Evolutionary conservation across 2,888 invertebrate species (phyloP).

Genomic region (Drosophila ustulata): DNA sequence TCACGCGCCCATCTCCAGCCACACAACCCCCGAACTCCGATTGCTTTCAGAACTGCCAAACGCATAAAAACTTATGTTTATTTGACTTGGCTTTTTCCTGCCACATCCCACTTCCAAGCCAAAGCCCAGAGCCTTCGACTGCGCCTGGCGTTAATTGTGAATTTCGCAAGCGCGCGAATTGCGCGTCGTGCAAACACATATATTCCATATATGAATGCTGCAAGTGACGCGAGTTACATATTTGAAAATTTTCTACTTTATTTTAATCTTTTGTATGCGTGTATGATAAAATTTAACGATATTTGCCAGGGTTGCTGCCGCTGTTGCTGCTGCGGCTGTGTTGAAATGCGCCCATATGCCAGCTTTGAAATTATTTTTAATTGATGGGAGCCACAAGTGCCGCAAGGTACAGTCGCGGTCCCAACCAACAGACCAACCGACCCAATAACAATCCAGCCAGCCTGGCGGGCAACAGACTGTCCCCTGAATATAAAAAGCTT

Average conservation of each 20-base stretch:
- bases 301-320: conserved; percentile 45
- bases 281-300: conserved; percentile 77
- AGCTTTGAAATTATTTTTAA: conserved; percentile 74
- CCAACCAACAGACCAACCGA: conserved; percentile 1
- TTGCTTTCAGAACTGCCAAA: conserved; percentile 55
- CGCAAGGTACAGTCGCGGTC: conserved; percentile 67
- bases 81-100: conserved; percentile 76
- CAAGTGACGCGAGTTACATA: conserved; percentile 51
- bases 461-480: conserved; percentile 41
- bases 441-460: background rate
- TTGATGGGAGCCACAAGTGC: conserved; percentile 55
- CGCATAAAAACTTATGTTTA: conserved; percentile 81
- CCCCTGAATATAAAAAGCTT: conserved; percentile 61
- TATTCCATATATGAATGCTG: conserved; percentile 23
- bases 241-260: conserved; percentile 72
- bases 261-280: conserved; percentile 74
- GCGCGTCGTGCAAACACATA: conserved; percentile 18
- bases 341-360: conserved; percentile 70
- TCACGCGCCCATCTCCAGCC: conserved; percentile 47
- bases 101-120: background rate
- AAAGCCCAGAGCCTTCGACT: background rate
- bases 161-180: conserved; percentile 67
- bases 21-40: conserved; percentile 50
- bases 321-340: background rate
- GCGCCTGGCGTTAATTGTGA: conserved; percentile 77